Evolutionary conservation across 1,140 invertebrate species (phyloP).

Genomic region (Cotesia chilonis): DNA sequence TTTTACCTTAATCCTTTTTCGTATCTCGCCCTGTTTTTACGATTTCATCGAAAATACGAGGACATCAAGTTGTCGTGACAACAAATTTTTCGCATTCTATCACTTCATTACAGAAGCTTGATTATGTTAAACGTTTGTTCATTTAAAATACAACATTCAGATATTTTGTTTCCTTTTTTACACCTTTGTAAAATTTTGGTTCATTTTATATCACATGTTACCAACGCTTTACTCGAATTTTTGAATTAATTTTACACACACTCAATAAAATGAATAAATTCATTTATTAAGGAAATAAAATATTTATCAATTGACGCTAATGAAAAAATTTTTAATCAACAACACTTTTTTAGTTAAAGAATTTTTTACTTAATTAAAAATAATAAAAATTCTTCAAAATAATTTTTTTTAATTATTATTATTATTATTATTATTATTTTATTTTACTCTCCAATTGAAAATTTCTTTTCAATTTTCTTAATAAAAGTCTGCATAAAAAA

Average conservation of each 20-base stretch:
- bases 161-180: neutral
- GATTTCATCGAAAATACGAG: slow-evolving; percentile 47
- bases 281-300: neutral
- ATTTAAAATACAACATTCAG: neutral
- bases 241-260: neutral
- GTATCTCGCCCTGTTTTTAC: slow-evolving; percentile 40
- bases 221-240: neutral
- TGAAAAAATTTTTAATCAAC: no score
- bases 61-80: slow-evolving; percentile 52
- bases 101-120: slow-evolving; percentile 57
- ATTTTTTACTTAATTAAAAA: no score
- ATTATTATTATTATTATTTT: no score
- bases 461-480: no score
- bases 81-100: slow-evolving; percentile 62
- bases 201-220: neutral
- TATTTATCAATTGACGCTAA: no score
- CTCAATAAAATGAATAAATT: neutral
- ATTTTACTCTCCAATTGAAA: no score
- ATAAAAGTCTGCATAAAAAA: no score
- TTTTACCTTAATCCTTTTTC: slow-evolving; percentile 17
- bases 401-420: no score
- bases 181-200: neutral
- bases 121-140: slow-evolving; percentile 34
- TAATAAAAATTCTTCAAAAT: no score
- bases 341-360: no score